These are phyloP conservation scores for Diarsia dahlii DNA, from an alignment of 2,888 invertebrate species.

Conservation along the genomic window DNA sequence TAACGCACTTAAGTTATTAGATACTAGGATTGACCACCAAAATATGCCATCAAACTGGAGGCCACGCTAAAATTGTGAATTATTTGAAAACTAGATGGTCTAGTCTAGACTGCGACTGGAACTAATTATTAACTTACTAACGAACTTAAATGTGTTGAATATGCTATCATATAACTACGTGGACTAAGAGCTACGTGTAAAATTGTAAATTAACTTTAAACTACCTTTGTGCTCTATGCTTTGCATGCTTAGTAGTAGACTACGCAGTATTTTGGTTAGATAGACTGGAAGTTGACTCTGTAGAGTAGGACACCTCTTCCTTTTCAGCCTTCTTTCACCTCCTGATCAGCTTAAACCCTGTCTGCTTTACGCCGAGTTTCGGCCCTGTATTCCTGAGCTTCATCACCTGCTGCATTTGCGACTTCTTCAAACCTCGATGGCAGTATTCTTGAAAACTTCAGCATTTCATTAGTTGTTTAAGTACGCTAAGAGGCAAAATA, in stretches of 20 bases:
- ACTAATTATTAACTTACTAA: conserved; percentile 57
- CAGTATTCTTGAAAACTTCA: conserved; percentile 23
- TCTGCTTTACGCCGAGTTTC: conserved; percentile 19
- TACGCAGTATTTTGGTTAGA: background rate
- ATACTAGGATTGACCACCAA: conserved; percentile 11
- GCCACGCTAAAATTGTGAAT: conserved; percentile 21
- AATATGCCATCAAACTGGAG: background rate
- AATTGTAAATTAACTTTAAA: conserved; percentile 6
- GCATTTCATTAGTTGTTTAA: background rate
- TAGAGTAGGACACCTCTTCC: conserved; percentile 10
- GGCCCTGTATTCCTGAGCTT: conserved; percentile 40
- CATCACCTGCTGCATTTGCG: conserved; percentile 36
- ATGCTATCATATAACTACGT: conserved; percentile 28
- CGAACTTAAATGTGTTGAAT: conserved; percentile 28
- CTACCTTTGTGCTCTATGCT: background rate
- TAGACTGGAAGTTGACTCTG: conserved; percentile 21
- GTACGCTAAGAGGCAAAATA: background rate
- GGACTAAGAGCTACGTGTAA: background rate
- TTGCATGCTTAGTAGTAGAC: background rate
- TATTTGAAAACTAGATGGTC: conserved; percentile 26
- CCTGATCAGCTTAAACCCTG: background rate
- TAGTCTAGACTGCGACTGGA: conserved; percentile 37
- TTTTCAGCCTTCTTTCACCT: conserved; percentile 33
- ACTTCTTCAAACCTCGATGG: conserved; percentile 28
- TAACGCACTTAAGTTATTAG: conserved; percentile 8